These are phyloP conservation scores for Psephotus haematonotus DNA, from an alignment of 2,113 vertebrate species.

Conservation along the genomic window DNA sequence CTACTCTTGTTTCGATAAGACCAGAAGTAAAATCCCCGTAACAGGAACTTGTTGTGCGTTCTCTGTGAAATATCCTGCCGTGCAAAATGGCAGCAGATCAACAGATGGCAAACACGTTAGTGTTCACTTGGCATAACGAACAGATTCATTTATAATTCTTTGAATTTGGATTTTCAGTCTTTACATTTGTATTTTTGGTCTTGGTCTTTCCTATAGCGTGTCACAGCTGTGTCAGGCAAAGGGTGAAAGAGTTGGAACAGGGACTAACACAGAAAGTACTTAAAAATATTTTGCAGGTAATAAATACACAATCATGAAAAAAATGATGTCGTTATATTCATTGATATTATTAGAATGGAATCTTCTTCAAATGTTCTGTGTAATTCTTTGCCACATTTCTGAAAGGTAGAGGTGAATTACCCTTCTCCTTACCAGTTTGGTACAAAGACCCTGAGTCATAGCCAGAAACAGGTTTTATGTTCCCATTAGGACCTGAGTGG, in stretches of 20 bases:
- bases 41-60: not conserved
- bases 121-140: not conserved
- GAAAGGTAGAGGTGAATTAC: not conserved
- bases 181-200: not conserved
- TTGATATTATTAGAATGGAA: not conserved
- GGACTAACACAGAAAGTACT: not conserved
- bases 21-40: not conserved
- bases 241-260: not conserved
- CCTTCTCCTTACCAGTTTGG: not conserved
- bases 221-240: not conserved
- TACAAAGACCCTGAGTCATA: not conserved
- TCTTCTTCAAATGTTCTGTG: not conserved
- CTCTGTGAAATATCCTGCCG: not conserved
- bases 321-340: not conserved
- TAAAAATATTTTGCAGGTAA: not conserved
- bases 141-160: not conserved
- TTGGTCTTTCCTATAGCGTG: rapidly evolving
- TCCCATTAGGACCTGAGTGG: not conserved
- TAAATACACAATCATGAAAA: not conserved
- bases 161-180: not conserved
- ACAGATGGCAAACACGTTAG: not conserved
- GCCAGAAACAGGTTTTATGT: not conserved
- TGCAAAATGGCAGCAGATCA: not conserved
- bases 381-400: not conserved
- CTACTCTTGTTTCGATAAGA: constrained; percentile 13